Evolutionary conservation across 2,113 vertebrate genomes (phyloP), one percentile per base, ranked within the genome.

Genomic region (Gobio gobio): DNA sequence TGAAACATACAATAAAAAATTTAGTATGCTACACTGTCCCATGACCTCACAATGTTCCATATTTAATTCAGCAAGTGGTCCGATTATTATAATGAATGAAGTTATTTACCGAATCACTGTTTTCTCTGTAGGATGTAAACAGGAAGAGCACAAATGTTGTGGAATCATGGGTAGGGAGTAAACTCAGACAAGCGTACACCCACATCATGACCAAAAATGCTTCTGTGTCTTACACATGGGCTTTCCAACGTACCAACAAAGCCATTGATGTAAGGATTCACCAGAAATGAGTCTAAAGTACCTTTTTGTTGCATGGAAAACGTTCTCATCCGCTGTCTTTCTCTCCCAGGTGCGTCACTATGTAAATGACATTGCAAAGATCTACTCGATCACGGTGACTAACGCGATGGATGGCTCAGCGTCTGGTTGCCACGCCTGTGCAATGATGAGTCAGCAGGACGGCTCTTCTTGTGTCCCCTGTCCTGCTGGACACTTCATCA

Each of bases 211-310:
- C 95, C 58, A 97, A 97, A 92, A 99, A 99, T 0, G 97, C 97
- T 83, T 97, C 98, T 0, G 97, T 98, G 70, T 98, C 97, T 0
- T 99, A 98, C 92, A 99, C 98, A 0, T 99, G 98, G 98, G 98
- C 98, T 40, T 99, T 99, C 90, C 98, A 99, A 92, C 97, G 97
- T 88, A 97, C 97, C 43, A 99, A 96, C 1, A 96, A 96, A 64
- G 96, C 96, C 13, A 95, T 96, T 83, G 97, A 97, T 87, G 98
- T 98, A 94, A 97, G 97, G 95, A 86, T 61, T 10, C 1, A 26
- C 7, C 43, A 10, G 1, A 81, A 49, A 81, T 66, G 0, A 26
- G 7, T 56, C 45, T 64, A 2, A 76, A 13, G 10, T 63, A 26
- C 16, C 12, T 29, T 33, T 63, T 83, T 26, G 26, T 33, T 22